Evolutionary conservation across 2,888 invertebrate species (phyloP), one percentile per base, ranked within the genome.

Genomic region (Amblyjoppa proteus): DNA sequence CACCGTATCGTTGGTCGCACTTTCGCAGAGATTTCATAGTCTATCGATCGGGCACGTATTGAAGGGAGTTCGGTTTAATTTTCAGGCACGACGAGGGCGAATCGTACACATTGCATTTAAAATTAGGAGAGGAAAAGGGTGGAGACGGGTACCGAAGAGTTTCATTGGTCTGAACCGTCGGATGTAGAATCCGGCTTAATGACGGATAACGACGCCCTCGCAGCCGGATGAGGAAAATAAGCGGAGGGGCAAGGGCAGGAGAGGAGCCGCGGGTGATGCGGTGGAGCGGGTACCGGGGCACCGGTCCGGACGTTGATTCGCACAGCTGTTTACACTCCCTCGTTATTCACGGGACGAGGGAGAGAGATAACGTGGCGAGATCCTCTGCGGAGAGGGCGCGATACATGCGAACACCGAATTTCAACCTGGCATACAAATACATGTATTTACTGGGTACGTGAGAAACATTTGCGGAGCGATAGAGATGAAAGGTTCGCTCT

Each of bases 281-380:
- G 49, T 16, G 61, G n/a, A 53, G 45, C 20, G 68, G 68, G 49
- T n/a, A 76, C 70, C 38, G 53, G 28, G 20, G 34, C 31, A 49
- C 16, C 58, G 69, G 69, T 31, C 45, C 69, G 70, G 64, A 82
- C 70, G 70, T 82, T 70, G 76, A 82, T 82, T 82, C 76, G 76
- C 71, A 76, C 76, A 61, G 38, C 76, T 82, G 81, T 76, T 82
- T 82, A 76, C 81, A 64, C 64, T 71, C 69, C n/a, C 53, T 53
- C 70, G 81, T 76, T 76, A 82, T 70, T 71, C 71, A 45, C 31
- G 41, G 64, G 16, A 76, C 45, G 38, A 20, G 34, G 49, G 20
- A 64, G 45, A 61, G 51, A 31, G 34, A 66, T 31, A 64, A 13
- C 11, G 11, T 49, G 45, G 16, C 45, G 16, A 31, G 64, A 64